phyloP scores from a whole-genome alignment of 2,113 vertebrate species.

The Eulemur macaco region DNA sequence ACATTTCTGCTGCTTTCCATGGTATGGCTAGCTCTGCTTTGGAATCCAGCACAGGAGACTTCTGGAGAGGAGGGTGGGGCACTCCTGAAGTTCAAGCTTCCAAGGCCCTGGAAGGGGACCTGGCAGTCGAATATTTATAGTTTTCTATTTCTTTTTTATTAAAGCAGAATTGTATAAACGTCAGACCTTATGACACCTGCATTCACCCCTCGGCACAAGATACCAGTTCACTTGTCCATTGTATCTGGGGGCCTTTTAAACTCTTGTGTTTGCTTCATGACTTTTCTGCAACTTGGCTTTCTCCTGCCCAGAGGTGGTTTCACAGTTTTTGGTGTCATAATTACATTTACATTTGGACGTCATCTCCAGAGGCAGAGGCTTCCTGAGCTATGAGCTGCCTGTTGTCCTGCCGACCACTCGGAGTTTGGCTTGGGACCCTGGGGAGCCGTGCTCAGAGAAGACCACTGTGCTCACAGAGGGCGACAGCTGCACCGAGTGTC shows the following conservation, averaged over 20 bases:
- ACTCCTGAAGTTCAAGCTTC: background rate
- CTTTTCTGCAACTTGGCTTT: background rate
- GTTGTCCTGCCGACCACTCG: fast-evolving
- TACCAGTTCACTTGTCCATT: fast-evolving
- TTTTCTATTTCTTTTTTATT: background rate
- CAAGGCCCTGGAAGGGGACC: background rate
- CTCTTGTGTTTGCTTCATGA: background rate
- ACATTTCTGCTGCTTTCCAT: background rate
- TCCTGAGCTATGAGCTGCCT: background rate
- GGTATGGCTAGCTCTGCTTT: background rate
- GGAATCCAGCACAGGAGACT: background rate
- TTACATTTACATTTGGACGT: background rate
- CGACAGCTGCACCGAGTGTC: no score
- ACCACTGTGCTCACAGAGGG: background rate
- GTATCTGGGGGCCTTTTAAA: background rate
- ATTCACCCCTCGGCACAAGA: fast-evolving
- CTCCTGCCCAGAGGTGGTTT: background rate
- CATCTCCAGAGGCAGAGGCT: background rate
- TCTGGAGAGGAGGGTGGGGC: background rate
- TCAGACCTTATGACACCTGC: background rate
- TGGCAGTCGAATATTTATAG: background rate
- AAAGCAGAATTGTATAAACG: background rate
- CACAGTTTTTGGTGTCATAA: fast-evolving
- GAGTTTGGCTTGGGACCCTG: background rate
- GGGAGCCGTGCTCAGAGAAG: background rate